Evolutionary conservation across 2,113 vertebrate species (phyloP).

Genomic region (Scatophagus argus): DNA sequence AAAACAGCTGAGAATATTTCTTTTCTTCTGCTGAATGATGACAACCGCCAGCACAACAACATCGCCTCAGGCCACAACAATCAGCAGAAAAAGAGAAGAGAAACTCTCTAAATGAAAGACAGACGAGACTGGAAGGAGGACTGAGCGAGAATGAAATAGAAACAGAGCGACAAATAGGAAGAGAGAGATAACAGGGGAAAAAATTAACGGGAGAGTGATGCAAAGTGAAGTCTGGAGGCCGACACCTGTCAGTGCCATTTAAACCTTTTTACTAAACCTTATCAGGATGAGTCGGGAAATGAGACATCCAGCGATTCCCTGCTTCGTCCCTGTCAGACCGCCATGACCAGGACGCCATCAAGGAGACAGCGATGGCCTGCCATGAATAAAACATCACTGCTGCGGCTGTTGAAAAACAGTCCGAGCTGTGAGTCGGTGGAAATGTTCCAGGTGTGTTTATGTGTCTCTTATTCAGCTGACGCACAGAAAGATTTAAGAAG

Average conservation of each 20-base stretch:
- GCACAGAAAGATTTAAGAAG: background rate
- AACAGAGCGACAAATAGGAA: slow-evolving; percentile 52
- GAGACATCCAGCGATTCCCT: slow-evolving; percentile 54
- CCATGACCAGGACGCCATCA: slow-evolving; percentile 18
- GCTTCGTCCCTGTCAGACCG: slow-evolving; percentile 53
- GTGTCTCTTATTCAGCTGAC: slow-evolving; percentile 22
- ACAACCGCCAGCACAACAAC: slow-evolving; percentile 54
- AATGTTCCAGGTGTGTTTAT: background rate
- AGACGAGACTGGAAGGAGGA: slow-evolving; percentile 45
- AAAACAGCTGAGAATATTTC: slow-evolving; percentile 57
- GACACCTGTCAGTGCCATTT: slow-evolving; percentile 69
- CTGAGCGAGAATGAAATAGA: slow-evolving; percentile 40
- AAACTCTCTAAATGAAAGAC: slow-evolving; percentile 63
- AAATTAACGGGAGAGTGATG: slow-evolving; percentile 71
- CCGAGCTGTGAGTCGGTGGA: slow-evolving; percentile 13
- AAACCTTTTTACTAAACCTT: slow-evolving; percentile 64
- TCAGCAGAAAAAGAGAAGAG: slow-evolving; percentile 2
- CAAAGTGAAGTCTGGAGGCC: slow-evolving; percentile 66
- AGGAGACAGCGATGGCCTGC: slow-evolving; percentile 29
- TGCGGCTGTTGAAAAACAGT: background rate
- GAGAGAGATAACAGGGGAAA: slow-evolving; percentile 47
- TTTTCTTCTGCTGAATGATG: slow-evolving; percentile 41
- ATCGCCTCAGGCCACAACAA: slow-evolving; percentile 48
- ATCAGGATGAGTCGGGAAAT: slow-evolving; percentile 63
- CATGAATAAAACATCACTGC: slow-evolving; percentile 70